phyloP scores from a whole-genome alignment of 1,140 invertebrate genomes.

The Euwallacea fornicatus region DNA sequence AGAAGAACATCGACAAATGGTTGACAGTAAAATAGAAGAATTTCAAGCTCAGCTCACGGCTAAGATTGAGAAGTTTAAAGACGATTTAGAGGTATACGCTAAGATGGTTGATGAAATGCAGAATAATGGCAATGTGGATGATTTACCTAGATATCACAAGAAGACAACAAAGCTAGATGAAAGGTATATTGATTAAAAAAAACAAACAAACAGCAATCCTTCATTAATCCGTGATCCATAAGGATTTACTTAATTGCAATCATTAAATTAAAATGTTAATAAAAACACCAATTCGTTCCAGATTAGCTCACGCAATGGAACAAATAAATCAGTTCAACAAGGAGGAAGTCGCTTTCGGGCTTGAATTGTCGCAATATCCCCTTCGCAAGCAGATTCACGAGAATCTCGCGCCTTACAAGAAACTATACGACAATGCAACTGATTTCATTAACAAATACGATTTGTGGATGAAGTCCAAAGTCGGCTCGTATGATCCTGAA shows the following conservation, averaged over 20 bases:
- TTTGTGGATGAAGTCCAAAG: conserved; percentile 79
- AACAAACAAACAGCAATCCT: no score
- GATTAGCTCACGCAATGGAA: conserved; percentile 68
- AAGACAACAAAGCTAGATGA: conserved; percentile 21
- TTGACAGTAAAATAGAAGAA: conserved; percentile 80
- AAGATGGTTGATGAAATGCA: conserved; percentile 85
- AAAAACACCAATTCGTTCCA: conserved; percentile 21
- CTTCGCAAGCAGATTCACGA: conserved; percentile 74
- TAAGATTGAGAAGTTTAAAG: conserved; percentile 69
- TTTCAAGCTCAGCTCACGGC: conserved; percentile 80
- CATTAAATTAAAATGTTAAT: not conserved
- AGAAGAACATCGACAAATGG: conserved; percentile 77
- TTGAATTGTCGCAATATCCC: conserved; percentile 88
- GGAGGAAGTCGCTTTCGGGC: conserved; percentile 88
- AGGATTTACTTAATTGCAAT: no score
- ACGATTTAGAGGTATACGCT: conserved; percentile 79
- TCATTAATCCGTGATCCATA: no score
- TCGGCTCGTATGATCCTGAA: conserved; percentile 86
- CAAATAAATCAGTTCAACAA: conserved; percentile 89
- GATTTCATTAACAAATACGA: conserved; percentile 84
- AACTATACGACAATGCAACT: conserved; percentile 83
- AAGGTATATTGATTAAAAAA: no score
- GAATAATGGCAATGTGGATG: conserved; percentile 84
- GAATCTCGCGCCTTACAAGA: conserved; percentile 80
- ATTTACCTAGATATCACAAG: conserved; percentile 81